Base-by-base conservation (phyloP, 2,888 invertebrate genomes). In the Fissipunctia ypsillon region DNA sequence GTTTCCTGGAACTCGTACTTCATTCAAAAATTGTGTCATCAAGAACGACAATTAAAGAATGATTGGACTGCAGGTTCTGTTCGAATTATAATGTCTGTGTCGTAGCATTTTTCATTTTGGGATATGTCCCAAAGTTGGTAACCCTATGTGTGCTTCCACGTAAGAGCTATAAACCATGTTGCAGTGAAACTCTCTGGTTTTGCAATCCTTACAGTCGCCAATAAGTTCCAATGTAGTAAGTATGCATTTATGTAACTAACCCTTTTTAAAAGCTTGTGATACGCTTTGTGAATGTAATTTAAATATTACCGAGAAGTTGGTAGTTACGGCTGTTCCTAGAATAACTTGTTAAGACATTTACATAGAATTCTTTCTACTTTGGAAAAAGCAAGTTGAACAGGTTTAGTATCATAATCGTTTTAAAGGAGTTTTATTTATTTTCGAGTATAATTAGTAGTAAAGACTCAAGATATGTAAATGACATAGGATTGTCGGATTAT, bases 171-270 rank as follows among this genome's bases (percentile, higher is more conserved):
- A 83, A 81, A 79, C 69, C 80, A 66, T 69, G 43, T 78, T 80
- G 72, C 65, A 82, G 78, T 85, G 80, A 84, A 86, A 80, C 84
- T 83, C 71, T 73, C 84, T 85, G 69, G 82, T 88, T 88, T 88
- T 87, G 84, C 81, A 89, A 89, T 84, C 28, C 61, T 73, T 57
- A 70, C 66, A 81, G 77, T 78, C 74, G 74, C 78, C 77, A 67
- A 81, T 79, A 81, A 80, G 76, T 83, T 80, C 71, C 74, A 63
- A 83, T 77, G 59, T 66, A 76, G 76, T 56, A 78, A 76, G 76
- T 56, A 78, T 73, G 70, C 70, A 56, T 81, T 87, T 88, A 88
- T 79, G 72, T 85, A 87, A 87, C 80, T 77, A 78, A 73, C 59
- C 78, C 80, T 75, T 85, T 81, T 76, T 76, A 80, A 83, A 84